phyloP scores from a whole-genome alignment of 2,797 vertebrate species.

The Pachyuromys duprasi region DNA sequence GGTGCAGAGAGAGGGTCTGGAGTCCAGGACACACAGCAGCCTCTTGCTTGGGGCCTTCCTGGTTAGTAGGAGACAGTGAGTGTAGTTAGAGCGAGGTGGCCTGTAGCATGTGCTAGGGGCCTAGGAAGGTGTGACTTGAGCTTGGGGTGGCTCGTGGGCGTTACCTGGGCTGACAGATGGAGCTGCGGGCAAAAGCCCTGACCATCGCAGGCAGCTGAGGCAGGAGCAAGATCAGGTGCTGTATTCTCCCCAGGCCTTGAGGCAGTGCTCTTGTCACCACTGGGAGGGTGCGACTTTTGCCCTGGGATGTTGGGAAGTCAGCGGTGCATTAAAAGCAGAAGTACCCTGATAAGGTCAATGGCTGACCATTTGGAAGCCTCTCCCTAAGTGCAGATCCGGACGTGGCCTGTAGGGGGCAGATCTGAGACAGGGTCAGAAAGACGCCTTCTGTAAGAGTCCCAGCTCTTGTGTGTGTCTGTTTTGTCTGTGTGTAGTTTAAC shows the following conservation, averaged over 20 bases:
- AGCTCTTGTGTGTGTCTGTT: background rate
- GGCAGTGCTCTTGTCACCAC: background rate
- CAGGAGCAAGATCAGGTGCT: background rate
- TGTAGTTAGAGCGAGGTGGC: background rate
- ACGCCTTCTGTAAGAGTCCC: rapidly evolving
- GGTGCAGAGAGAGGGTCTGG: background rate
- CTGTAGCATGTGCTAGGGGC: rapidly evolving
- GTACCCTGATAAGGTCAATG: background rate
- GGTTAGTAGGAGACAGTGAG: background rate
- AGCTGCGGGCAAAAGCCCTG: background rate
- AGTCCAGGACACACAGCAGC: background rate
- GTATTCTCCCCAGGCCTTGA: constrained; percentile 63
- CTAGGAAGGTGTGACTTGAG: background rate
- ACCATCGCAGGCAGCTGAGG: background rate
- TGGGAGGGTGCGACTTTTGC: background rate
- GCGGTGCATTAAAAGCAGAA: background rate
- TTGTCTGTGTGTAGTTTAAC: too few species aligned
- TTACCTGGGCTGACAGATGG: background rate
- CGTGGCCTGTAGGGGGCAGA: constrained; percentile 62
- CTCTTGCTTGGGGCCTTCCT: background rate
- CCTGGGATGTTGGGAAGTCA: background rate
- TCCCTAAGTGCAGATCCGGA: background rate
- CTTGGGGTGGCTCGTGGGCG: background rate
- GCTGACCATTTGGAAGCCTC: background rate
- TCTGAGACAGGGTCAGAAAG: background rate